Evolutionary conservation across 2,797 vertebrate genomes (phyloP).

Genomic region (Leuciscus waleckii): DNA sequence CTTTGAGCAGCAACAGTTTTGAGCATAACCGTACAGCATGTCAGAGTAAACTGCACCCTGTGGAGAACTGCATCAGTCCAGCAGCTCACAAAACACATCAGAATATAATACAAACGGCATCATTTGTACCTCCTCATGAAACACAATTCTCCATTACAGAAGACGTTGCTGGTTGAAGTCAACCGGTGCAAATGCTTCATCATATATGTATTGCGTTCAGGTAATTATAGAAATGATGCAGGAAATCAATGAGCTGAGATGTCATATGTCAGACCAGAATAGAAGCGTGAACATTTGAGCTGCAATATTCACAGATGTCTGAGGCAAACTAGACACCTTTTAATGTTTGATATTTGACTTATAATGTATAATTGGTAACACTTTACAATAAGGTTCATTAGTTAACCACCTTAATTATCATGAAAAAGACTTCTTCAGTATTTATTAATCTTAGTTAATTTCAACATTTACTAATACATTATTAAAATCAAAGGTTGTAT

Average conservation of each 20-base stretch:
- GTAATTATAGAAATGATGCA: constrained; percentile 31
- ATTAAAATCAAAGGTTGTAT: too few relatives aligned
- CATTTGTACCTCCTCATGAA: background rate
- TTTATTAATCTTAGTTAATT: too few relatives aligned
- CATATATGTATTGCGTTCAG: background rate
- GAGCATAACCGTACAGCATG: constrained; percentile 1
- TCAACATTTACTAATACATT: too few relatives aligned
- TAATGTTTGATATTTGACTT: too few relatives aligned
- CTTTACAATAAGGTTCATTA: too few relatives aligned
- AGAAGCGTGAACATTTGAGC: constrained; percentile 27
- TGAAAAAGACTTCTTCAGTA: too few relatives aligned
- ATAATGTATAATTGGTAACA: too few relatives aligned
- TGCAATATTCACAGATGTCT: background rate
- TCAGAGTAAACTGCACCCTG: constrained; percentile 11
- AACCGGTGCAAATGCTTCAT: background rate
- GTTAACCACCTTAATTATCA: too few relatives aligned
- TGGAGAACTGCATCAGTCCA: constrained; percentile 25
- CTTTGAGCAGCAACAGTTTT: background rate
- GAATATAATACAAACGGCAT: background rate
- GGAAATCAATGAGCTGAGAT: constrained; percentile 31
- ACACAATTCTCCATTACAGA: background rate
- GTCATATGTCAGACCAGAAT: constrained; percentile 12
- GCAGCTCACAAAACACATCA: constrained; percentile 18
- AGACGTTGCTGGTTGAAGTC: background rate
- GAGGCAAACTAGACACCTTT: background rate